phyloP scores from a whole-genome alignment of 2,113 vertebrate genomes.

The Xerus inauris region DNA sequence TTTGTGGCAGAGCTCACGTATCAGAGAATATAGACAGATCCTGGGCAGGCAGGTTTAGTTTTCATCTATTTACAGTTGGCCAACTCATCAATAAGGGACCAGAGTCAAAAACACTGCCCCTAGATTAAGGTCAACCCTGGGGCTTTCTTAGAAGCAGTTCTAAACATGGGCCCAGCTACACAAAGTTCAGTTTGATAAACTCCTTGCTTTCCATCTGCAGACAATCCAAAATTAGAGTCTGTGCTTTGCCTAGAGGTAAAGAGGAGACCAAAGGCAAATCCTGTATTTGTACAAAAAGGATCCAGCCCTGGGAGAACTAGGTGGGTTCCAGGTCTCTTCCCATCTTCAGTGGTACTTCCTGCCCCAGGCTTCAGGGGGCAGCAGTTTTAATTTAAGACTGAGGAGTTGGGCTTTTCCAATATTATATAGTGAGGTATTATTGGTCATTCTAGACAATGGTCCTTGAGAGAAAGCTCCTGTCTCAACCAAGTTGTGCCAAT shows the following conservation, averaged over 20 bases:
- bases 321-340: neutral
- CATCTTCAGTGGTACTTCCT: neutral
- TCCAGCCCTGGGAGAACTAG: neutral
- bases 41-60: neutral
- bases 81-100: neutral
- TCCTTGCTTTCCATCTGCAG: neutral
- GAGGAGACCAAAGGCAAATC: neutral
- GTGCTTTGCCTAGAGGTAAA: neutral
- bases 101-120: neutral
- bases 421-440: too few relatives aligned
- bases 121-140: neutral
- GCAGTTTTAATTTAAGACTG: neutral
- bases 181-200: neutral
- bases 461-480: neutral
- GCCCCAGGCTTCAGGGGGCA: neutral
- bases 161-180: neutral
- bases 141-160: neutral
- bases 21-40: neutral
- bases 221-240: neutral
- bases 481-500: neutral
- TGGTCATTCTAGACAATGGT: rapidly evolving
- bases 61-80: neutral
- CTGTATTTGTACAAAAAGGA: too few relatives aligned
- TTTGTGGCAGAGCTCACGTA: too few relatives aligned
- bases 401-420: neutral